phyloP scores from a whole-genome alignment of 1,140 invertebrate species.

The Theocolax elegans region DNA sequence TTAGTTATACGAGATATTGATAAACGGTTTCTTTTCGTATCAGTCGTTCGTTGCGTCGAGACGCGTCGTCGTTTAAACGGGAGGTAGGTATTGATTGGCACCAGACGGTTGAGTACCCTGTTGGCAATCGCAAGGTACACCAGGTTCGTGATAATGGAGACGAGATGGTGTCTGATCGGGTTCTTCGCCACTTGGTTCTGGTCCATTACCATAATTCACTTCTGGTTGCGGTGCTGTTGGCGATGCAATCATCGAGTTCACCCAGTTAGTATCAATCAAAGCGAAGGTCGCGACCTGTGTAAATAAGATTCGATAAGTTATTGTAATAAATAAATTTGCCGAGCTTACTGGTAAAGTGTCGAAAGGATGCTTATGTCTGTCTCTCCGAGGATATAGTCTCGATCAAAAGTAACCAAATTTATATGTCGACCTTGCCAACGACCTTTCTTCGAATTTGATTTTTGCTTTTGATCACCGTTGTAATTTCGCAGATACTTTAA shows the following conservation, averaged over 20 bases:
- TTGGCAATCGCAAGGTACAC: slow-evolving; percentile 54
- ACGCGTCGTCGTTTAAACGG: slow-evolving; percentile 34
- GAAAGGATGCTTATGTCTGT: too few species aligned
- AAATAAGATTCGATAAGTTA: neutral
- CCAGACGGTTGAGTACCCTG: slow-evolving; percentile 53
- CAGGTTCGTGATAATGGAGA: slow-evolving; percentile 31
- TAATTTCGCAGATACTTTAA: too few species aligned
- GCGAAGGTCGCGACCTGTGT: slow-evolving; percentile 60
- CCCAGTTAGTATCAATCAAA: slow-evolving; percentile 59
- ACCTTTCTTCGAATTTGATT: too few species aligned
- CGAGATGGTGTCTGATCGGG: neutral
- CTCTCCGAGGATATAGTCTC: too few species aligned
- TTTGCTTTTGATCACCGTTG: too few species aligned
- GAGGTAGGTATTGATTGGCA: slow-evolving; percentile 62
- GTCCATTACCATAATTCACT: neutral
- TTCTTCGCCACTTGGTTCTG: neutral
- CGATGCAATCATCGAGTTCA: slow-evolving; percentile 44
- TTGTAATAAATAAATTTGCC: too few species aligned
- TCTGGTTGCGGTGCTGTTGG: neutral
- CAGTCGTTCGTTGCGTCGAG: neutral
- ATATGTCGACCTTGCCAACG: too few species aligned
- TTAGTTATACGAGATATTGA: neutral
- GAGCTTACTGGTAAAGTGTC: neutral
- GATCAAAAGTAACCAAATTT: too few species aligned
- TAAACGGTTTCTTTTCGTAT: neutral